These are phyloP conservation scores for Panthera leo DNA, from an alignment of 2,113 vertebrate genomes.

Conservation along the genomic window DNA sequence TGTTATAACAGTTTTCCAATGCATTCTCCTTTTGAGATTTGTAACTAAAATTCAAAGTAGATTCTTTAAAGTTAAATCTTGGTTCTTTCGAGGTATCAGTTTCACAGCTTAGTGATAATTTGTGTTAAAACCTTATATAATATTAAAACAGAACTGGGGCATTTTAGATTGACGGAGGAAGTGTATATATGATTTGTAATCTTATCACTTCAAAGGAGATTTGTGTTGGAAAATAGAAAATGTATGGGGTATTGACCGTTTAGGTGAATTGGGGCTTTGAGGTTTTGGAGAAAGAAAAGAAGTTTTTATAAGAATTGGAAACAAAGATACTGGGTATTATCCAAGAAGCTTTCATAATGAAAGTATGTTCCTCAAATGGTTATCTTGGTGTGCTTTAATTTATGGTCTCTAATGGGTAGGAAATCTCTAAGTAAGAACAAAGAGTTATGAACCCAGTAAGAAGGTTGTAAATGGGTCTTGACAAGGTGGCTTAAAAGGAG, in stretches of 20 bases:
- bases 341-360: slow-evolving; percentile 74
- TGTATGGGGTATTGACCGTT: slow-evolving; percentile 55
- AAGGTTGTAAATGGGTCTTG: slow-evolving; percentile 72
- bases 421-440: slow-evolving; percentile 77
- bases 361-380: slow-evolving; percentile 56
- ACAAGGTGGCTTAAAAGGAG: slow-evolving; percentile 80
- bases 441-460: slow-evolving; percentile 73
- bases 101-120: slow-evolving; percentile 46
- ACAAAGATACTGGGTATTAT: slow-evolving; percentile 69
- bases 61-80: slow-evolving; percentile 54
- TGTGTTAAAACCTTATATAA: slow-evolving; percentile 62
- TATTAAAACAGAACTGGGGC: slow-evolving; percentile 47
- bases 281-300: slow-evolving; percentile 66
- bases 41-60: slow-evolving; percentile 50
- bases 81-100: slow-evolving; percentile 14
- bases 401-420: slow-evolving; percentile 66
- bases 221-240: slow-evolving; percentile 67
- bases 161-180: slow-evolving; percentile 56
- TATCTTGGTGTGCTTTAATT: slow-evolving; percentile 59
- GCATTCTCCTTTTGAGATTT: slow-evolving; percentile 20
- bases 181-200: slow-evolving; percentile 30
- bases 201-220: slow-evolving; percentile 61
- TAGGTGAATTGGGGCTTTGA: slow-evolving; percentile 55
- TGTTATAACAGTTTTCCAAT: background rate
- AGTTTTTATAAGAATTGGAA: slow-evolving; percentile 59